Percentiles rank a stretch among this genome's conserved stretches.
These are phyloP conservation scores for Peromyscus leucopus DNA, from an alignment of 2,113 vertebrate species.

Conservation along the genomic window DNA sequence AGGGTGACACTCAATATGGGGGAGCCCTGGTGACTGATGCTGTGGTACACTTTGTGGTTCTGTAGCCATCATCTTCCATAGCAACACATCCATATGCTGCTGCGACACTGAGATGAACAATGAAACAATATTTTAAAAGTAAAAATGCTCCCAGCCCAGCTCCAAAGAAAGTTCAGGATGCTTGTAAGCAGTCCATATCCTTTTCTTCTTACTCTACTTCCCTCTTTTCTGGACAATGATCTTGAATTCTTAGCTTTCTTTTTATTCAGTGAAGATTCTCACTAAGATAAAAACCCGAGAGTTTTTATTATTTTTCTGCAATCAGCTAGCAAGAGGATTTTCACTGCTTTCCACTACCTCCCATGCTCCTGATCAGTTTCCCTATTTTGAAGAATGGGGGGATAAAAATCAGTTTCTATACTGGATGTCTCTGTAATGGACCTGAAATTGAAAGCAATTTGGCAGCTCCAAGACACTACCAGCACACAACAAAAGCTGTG, in stretches of 20 bases:
- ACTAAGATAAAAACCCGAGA: constrained; percentile 23
- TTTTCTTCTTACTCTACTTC: constrained; percentile 14
- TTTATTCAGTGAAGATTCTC: constrained; percentile 53
- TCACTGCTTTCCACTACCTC: background rate
- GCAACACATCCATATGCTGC: constrained; percentile 53
- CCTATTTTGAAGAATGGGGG: constrained; percentile 33
- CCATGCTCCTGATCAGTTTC: background rate
- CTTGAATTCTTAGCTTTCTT: constrained; percentile 25
- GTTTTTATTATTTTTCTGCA: constrained; percentile 56
- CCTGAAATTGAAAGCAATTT: constrained; percentile 28
- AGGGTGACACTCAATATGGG: constrained; percentile 81
- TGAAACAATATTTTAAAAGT: constrained; percentile 59
- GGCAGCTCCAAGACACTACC: background rate
- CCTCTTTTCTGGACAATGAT: background rate
- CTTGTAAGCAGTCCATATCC: constrained; percentile 17
- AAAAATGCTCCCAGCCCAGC: background rate
- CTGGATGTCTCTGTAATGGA: constrained; percentile 19
- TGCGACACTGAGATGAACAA: constrained; percentile 70
- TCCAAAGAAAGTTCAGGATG: constrained; percentile 29
- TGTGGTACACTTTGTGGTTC: constrained; percentile 80
- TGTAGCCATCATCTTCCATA: constrained; percentile 75
- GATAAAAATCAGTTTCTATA: constrained; percentile 57
- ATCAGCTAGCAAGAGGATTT: background rate
- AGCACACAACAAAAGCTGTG: background rate
- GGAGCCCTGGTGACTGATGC: constrained; percentile 81